Conservation (phyloP, 2,113 vertebrate genomes). For the Chrysochloris asiatica region DNA sequence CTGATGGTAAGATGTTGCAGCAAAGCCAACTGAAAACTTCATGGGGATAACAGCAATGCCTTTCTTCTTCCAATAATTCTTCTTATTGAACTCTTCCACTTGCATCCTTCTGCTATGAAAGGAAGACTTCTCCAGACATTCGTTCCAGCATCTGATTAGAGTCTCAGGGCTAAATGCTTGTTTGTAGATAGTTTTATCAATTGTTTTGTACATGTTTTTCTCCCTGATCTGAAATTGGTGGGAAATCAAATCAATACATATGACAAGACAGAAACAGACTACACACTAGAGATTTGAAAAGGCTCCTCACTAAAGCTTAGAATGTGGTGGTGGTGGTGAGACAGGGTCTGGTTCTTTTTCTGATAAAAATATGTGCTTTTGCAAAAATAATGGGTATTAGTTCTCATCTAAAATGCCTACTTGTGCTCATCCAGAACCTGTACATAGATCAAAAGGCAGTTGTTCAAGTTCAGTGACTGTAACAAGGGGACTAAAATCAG, state of each 20-base stretch:
- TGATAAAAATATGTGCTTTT: neutral
- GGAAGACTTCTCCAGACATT: conserved; percentile 86
- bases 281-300: conserved; percentile 55
- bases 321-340: neutral
- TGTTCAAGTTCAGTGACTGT: too few relatives aligned
- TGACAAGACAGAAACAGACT: neutral
- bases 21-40: conserved; percentile 88
- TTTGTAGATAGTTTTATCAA: conserved; percentile 86
- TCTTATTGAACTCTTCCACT: conserved; percentile 86
- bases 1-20: conserved; percentile 86
- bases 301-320: neutral
- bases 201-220: conserved; percentile 89
- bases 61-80: conserved; percentile 91
- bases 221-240: conserved; percentile 85
- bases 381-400: neutral
- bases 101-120: conserved; percentile 76
- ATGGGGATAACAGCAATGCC: conserved; percentile 89
- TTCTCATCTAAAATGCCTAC: neutral
- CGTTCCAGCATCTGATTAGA: conserved; percentile 87
- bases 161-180: conserved; percentile 86
- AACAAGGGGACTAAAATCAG: too few relatives aligned
- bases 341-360: neutral
- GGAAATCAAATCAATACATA: neutral
- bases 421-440: too few relatives aligned
- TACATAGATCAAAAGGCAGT: too few relatives aligned